A percentile compares a stretch with the other conserved stretches of the same genome.
These are phyloP conservation scores for Castor canadensis DNA, from an alignment of 2,113 vertebrate genomes.

Conservation along the genomic window DNA sequence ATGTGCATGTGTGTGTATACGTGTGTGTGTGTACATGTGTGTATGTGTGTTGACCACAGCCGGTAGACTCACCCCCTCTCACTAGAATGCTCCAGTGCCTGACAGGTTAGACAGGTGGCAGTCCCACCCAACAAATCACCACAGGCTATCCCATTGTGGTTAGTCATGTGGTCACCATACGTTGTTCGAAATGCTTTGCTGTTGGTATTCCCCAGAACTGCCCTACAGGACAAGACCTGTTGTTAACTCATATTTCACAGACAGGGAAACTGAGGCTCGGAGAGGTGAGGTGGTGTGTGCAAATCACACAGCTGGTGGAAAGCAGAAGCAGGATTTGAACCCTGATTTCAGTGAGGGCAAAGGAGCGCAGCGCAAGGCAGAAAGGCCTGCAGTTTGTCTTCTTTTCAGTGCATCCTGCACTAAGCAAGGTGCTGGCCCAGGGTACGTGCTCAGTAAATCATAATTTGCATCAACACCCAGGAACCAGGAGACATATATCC, in stretches of 20 bases:
- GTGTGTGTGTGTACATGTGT: no score
- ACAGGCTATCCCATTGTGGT: accelerated
- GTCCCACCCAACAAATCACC: not conserved
- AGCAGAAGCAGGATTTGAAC: not conserved
- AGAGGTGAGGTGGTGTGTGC: not conserved
- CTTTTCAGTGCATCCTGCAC: not conserved
- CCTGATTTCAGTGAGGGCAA: no score
- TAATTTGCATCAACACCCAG: not conserved
- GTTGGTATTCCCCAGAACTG: accelerated
- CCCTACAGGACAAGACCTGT: not conserved
- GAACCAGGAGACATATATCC: no score
- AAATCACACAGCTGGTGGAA: not conserved
- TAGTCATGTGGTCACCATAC: accelerated
- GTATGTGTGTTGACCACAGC: not conserved
- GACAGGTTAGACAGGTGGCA: not conserved
- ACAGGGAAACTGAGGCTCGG: not conserved
- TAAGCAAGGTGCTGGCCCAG: not conserved
- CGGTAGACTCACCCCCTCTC: not conserved
- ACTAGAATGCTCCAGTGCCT: not conserved
- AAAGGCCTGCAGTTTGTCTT: not conserved
- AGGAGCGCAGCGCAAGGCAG: no score
- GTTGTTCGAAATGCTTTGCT: no score
- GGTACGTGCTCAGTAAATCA: not conserved
- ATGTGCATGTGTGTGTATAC: not conserved
- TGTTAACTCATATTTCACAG: not conserved